A percentile compares a stretch with the other conserved stretches of the same genome.
Evolutionary conservation across 53 echinoderm and acorn worm species (phyloP).

Genomic region (Echinometra lucunter): DNA sequence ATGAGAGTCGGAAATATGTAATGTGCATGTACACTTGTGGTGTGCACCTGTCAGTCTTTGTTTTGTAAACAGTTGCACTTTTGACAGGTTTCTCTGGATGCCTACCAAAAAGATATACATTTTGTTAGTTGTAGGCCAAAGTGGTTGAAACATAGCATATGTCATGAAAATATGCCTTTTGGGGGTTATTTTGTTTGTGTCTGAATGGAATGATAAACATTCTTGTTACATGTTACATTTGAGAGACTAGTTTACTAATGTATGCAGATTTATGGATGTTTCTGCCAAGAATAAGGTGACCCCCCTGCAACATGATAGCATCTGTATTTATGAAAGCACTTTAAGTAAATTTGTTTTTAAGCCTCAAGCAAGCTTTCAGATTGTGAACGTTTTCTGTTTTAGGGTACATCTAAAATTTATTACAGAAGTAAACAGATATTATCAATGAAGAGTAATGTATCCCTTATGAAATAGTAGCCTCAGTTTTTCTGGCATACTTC

Average conservation of each 20-base stretch:
- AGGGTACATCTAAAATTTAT: no score
- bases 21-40: not conserved
- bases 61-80: not conserved
- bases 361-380: not conserved
- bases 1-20: not conserved
- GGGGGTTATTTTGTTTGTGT: not conserved
- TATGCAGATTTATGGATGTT: not conserved
- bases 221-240: not conserved
- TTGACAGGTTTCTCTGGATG: not conserved
- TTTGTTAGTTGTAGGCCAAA: not conserved
- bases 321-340: no score
- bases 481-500: no score
- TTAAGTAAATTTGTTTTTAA: not conserved
- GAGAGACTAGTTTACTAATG: not conserved
- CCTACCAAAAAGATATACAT: not conserved
- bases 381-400: no score
- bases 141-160: not conserved
- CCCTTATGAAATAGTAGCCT: no score
- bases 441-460: no score
- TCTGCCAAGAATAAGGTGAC: not conserved
- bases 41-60: not conserved
- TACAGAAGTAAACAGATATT: no score
- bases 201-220: not conserved
- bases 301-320: no score
- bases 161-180: not conserved